These are phyloP conservation scores for Echiichthys vipera DNA, from an alignment of 2,797 vertebrate genomes.

Conservation along the genomic window DNA sequence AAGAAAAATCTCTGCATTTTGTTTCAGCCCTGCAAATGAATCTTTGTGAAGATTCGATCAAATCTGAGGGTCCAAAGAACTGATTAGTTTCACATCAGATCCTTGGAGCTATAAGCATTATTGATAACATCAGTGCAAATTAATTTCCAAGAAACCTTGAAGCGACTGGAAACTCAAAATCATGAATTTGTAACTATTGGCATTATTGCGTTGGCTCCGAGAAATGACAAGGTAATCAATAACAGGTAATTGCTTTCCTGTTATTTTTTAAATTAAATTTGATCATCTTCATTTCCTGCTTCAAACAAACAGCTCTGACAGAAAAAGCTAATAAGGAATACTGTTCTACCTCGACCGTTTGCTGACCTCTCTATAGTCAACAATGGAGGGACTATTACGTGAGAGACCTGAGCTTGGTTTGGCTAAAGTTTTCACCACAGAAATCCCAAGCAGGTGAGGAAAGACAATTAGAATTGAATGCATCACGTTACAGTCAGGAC, in stretches of 20 bases:
- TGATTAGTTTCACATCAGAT: neutral
- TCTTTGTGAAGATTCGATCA: neutral
- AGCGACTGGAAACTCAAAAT: conserved; percentile 19
- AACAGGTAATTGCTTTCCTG: conserved; percentile 40
- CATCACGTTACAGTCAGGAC: conserved; percentile 1
- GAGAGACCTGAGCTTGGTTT: neutral
- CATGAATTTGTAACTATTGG: conserved; percentile 16
- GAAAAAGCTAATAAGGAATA: neutral
- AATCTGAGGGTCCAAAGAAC: neutral
- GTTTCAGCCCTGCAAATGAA: neutral
- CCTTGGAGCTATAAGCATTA: neutral
- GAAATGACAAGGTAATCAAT: conserved; percentile 28
- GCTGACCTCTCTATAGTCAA: neutral
- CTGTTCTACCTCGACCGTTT: neutral
- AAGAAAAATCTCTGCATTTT: conserved; percentile 24
- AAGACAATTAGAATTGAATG: conserved; percentile 17
- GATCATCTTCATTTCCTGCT: conserved; percentile 12
- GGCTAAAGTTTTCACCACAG: neutral
- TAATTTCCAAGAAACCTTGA: conserved; percentile 29
- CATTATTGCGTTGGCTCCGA: conserved; percentile 32
- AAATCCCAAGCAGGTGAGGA: conserved; percentile 1
- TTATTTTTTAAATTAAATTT: conserved; percentile 3
- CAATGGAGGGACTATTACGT: neutral
- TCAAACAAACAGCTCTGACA: conserved; percentile 13
- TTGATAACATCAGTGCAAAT: conserved; percentile 19